Conservation (phyloP, 1,140 invertebrate species). For the Ips typographus region DNA sequence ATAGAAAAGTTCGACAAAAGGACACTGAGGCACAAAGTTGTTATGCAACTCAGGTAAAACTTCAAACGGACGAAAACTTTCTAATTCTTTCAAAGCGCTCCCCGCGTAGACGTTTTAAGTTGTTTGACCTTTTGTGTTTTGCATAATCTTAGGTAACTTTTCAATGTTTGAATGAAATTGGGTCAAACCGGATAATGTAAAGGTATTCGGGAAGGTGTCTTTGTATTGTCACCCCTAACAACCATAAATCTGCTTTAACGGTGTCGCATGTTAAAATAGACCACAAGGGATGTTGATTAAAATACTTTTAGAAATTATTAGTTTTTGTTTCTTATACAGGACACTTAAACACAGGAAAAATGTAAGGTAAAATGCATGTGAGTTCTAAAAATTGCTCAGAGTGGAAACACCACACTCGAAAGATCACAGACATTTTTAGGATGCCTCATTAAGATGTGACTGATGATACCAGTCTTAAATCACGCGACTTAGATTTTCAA, state of each 20-base stretch:
- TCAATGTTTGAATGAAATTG: constrained; percentile 12
- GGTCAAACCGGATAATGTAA: constrained; percentile 14
- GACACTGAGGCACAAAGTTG: background rate
- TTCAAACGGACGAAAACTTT: constrained; percentile 19
- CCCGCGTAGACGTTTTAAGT: background rate
- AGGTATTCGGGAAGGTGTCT: background rate
- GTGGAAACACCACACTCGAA: constrained; percentile 1
- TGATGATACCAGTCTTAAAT: constrained; percentile 20
- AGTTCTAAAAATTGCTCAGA: background rate
- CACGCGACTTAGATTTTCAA: constrained; percentile 15
- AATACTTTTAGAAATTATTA: background rate
- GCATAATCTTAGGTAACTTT: constrained; percentile 22
- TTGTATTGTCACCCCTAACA: background rate
- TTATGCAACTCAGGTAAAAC: constrained; percentile 16
- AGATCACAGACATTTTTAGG: constrained; percentile 28
- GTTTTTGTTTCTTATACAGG: background rate
- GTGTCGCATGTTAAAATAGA: background rate
- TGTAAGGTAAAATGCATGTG: too few species aligned
- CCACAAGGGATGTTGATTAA: background rate
- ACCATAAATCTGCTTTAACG: background rate
- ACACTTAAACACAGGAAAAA: background rate
- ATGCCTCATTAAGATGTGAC: constrained; percentile 27
- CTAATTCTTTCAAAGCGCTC: constrained; percentile 16
- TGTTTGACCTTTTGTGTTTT: constrained; percentile 21
- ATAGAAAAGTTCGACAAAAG: background rate